A percentile compares a stretch with the other conserved stretches of the same genome.
Conservation (phyloP, 2,113 vertebrate species). For the Tenrec ecaudatus region DNA sequence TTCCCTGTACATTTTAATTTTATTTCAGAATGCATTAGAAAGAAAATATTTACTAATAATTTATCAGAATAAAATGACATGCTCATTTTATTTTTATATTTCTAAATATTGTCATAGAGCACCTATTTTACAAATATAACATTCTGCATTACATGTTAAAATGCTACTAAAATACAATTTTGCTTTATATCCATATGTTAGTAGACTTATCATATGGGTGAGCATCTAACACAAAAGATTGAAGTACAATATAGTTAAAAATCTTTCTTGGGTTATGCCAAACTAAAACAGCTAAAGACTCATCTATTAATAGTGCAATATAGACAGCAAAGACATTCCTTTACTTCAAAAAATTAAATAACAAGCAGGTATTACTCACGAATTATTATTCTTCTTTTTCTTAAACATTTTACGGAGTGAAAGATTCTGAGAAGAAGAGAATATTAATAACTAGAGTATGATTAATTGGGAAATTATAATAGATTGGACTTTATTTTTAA, state of each 20-base stretch:
- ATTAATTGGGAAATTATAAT: background rate
- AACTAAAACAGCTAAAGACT: no score
- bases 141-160: background rate
- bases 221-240: no score
- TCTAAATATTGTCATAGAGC: background rate
- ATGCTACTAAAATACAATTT: background rate
- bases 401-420: background rate
- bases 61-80: background rate
- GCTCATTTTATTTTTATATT: background rate
- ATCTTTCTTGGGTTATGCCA: no score
- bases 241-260: no score
- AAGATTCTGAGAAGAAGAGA: background rate
- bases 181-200: background rate
- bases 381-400: no score
- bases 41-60: background rate
- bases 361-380: no score
- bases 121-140: slow-evolving; percentile 21
- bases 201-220: no score
- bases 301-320: no score
- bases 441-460: background rate
- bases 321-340: no score
- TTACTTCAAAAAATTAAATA: no score
- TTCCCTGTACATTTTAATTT: background rate
- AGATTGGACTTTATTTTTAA: background rate
- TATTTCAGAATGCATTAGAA: background rate